Percentiles rank a stretch among this genome's conserved stretches.
phyloP scores from a whole-genome alignment of 2,113 vertebrate species.

The Baryphthengus martii region DNA sequence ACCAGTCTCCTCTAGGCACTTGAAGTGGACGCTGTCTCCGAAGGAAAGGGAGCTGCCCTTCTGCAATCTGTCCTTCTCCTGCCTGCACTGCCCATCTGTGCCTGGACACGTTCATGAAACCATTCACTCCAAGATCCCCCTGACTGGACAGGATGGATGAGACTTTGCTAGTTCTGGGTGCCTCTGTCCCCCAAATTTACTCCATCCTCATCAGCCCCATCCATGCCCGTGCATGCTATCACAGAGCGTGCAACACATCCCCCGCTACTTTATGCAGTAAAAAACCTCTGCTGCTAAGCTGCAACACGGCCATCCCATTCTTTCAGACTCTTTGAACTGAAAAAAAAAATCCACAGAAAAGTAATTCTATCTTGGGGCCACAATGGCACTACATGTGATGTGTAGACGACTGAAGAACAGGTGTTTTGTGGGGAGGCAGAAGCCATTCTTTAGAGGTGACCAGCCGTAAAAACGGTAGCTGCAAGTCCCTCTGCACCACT shows the following conservation, averaged over 20 bases:
- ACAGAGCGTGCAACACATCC: fast-evolving
- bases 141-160: background rate
- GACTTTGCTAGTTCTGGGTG: background rate
- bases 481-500: background rate
- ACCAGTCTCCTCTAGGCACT: background rate
- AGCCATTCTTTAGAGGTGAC: background rate
- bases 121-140: background rate
- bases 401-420: background rate
- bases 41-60: background rate
- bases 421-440: background rate
- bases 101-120: background rate
- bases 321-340: background rate
- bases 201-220: background rate
- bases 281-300: background rate
- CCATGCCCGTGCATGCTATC: fast-evolving
- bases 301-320: background rate
- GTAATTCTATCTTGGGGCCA: background rate
- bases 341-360: background rate
- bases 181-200: background rate
- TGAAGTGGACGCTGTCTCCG: background rate
- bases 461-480: background rate
- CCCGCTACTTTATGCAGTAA: background rate
- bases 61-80: background rate
- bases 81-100: background rate
- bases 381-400: background rate